Conservation (phyloP, 2,888 invertebrate species). For the Pachycephus smyrnensis region DNA sequence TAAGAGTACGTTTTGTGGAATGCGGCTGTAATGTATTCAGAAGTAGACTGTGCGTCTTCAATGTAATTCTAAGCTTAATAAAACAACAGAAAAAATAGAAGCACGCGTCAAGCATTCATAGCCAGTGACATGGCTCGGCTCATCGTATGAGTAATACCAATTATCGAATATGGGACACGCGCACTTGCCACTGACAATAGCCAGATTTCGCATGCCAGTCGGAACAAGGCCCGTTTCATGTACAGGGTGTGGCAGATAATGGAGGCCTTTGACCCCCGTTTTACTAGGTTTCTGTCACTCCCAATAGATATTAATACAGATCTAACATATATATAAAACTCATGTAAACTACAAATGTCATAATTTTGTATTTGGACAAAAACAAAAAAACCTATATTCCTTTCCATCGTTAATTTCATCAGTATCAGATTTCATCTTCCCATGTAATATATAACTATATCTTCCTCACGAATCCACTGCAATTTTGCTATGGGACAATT, state of each 20-base stretch:
- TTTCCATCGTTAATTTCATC: not conserved
- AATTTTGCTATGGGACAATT: not conserved
- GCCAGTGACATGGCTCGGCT: constrained; percentile 16
- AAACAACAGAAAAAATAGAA: constrained; percentile 18
- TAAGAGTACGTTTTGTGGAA: constrained; percentile 13
- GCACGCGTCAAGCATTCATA: constrained; percentile 33
- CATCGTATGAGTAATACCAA: constrained; percentile 25
- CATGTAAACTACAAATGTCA: not conserved
- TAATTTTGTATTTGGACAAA: not conserved
- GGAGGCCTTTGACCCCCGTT: not conserved
- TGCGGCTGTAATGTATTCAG: constrained; percentile 5
- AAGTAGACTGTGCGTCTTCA: not conserved
- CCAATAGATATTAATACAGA: not conserved
- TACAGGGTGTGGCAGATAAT: not conserved
- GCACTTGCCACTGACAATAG: constrained; percentile 36
- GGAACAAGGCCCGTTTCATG: not conserved
- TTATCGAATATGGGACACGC: constrained; percentile 38
- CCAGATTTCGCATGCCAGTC: constrained; percentile 46
- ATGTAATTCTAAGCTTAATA: not conserved
- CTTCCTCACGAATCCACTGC: not conserved
- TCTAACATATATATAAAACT: not conserved
- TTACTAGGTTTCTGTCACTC: not conserved
- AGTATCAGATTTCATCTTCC: not conserved
- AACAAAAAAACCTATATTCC: not conserved
- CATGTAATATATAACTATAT: not conserved